Evolutionary conservation across 2,113 vertebrate species (phyloP).

Genomic region (Parotia lawesii): DNA sequence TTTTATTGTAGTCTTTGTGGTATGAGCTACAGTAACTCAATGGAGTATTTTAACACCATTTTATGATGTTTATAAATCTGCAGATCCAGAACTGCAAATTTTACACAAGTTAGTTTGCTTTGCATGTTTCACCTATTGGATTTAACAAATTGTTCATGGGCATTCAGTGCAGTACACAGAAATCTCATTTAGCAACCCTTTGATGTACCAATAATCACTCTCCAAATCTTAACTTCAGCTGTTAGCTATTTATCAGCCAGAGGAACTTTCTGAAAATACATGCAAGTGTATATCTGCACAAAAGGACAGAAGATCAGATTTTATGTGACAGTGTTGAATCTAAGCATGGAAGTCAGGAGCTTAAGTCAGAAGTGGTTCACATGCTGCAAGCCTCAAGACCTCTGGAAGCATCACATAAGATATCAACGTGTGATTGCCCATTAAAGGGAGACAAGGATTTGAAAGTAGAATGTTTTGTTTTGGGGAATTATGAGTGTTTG

Average conservation of each 20-base stretch:
- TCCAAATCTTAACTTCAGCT: neutral
- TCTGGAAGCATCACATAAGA: neutral
- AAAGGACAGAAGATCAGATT: neutral
- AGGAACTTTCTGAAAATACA: neutral
- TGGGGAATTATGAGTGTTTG: neutral
- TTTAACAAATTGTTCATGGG: neutral
- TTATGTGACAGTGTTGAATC: neutral
- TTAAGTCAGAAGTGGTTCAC: neutral
- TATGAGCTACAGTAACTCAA: neutral
- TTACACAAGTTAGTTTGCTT: neutral
- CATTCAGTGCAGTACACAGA: neutral
- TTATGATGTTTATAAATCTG: neutral
- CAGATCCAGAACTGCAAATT: neutral
- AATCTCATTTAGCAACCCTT: neutral
- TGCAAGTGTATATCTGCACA: no score
- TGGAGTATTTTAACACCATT: neutral
- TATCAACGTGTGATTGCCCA: rapidly evolving
- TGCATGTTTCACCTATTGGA: neutral
- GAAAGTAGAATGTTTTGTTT: neutral
- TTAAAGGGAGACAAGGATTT: neutral
- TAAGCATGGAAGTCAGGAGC: neutral
- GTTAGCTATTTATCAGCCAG: neutral
- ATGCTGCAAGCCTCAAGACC: neutral
- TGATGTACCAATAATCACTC: neutral
- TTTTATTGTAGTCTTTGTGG: neutral